These are phyloP conservation scores for Brachionus calyciflorus DNA, from an alignment of 1,140 invertebrate species.

Conservation along the genomic window DNA sequence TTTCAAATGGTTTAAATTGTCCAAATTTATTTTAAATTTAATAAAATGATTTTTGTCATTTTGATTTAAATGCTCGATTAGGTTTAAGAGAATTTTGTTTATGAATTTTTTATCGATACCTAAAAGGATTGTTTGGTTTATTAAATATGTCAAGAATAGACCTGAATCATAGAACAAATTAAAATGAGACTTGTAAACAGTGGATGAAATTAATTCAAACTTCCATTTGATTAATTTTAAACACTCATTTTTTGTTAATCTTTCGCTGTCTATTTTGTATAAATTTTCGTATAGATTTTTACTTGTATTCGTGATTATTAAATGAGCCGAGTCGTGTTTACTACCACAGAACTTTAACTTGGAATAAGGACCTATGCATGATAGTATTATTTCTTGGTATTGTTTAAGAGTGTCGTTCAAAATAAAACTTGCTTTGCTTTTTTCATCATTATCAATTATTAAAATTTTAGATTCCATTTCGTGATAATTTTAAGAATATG, in stretches of 20 bases:
- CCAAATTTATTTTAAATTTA: not conserved
- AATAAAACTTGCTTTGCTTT: not conserved
- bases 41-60: not conserved
- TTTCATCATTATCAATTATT: not conserved
- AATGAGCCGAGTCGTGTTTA: not conserved
- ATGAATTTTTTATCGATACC: not conserved
- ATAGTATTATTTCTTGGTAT: not conserved
- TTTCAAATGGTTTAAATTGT: conserved; percentile 19
- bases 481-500: too few relatives aligned
- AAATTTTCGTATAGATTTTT: not conserved
- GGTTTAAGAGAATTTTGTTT: not conserved
- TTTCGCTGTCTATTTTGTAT: not conserved
- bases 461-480: not conserved
- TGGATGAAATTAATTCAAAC: not conserved
- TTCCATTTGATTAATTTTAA: conserved; percentile 3
- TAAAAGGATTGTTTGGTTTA: not conserved
- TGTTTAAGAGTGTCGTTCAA: not conserved
- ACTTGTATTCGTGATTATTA: not conserved
- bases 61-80: not conserved
- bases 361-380: not conserved
- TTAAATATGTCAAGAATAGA: not conserved
- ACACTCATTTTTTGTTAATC: not conserved
- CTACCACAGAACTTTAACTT: not conserved
- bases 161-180: not conserved
- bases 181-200: not conserved